These are phyloP conservation scores for Nomada fabriciana DNA, from an alignment of 2,888 invertebrate species.

Conservation along the genomic window DNA sequence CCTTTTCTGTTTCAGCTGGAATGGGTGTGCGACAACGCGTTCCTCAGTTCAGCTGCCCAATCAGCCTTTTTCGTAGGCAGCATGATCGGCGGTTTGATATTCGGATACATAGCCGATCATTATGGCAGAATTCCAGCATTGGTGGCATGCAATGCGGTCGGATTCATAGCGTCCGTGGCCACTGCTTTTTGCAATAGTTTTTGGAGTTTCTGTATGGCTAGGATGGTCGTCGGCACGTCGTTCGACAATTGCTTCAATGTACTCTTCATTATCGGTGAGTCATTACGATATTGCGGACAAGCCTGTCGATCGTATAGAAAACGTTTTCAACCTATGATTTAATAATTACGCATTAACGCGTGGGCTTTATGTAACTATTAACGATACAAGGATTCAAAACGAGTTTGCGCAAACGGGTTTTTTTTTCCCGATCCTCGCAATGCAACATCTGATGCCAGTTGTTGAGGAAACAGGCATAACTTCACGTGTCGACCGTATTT, in stretches of 20 bases:
- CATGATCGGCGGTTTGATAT: slow-evolving; percentile 93
- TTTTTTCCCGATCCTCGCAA: no score
- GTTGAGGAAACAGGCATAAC: no score
- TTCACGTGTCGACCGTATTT: no score
- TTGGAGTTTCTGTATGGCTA: slow-evolving; percentile 91
- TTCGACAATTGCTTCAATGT: slow-evolving; percentile 96
- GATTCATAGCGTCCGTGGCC: slow-evolving; percentile 89
- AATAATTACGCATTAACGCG: not conserved
- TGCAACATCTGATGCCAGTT: no score
- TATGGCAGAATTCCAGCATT: slow-evolving; percentile 94
- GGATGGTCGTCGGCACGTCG: slow-evolving; percentile 93
- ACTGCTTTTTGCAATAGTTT: slow-evolving; percentile 91
- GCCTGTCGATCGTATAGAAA: not conserved
- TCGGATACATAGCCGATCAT: slow-evolving; percentile 95
- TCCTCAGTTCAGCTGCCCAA: slow-evolving; percentile 91
- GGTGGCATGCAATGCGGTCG: slow-evolving; percentile 92
- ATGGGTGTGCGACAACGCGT: slow-evolving; percentile 95
- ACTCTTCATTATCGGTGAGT: slow-evolving; percentile 95
- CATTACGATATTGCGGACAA: not conserved
- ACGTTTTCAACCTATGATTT: not conserved
- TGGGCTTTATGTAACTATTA: not conserved
- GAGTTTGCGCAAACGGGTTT: not conserved
- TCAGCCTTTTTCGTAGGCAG: slow-evolving; percentile 96
- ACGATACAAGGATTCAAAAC: no score
- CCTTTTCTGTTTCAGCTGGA: slow-evolving; percentile 87